phyloP scores from a whole-genome alignment of 2,888 invertebrate species.

The Pyrrhosoma nymphula region DNA sequence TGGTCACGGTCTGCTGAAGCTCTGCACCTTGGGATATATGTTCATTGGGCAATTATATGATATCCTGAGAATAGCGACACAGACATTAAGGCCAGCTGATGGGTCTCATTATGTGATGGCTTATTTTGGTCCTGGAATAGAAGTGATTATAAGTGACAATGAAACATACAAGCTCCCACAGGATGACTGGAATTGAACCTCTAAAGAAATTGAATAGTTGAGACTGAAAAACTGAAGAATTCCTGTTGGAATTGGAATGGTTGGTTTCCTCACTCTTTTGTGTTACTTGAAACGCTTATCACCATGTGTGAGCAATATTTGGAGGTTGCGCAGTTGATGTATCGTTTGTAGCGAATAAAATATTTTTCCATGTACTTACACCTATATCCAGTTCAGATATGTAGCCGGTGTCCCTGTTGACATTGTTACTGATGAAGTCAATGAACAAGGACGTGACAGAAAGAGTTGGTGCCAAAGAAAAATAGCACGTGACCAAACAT shows the following conservation, averaged over 20 bases:
- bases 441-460: no score
- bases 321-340: neutral
- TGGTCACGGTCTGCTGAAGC: constrained; percentile 95
- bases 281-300: neutral
- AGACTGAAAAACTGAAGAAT: neutral
- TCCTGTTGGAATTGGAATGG: no score
- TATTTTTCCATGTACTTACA: neutral
- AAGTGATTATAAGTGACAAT: constrained; percentile 90
- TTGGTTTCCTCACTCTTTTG: no score
- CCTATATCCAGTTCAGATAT: no score
- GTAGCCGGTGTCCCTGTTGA: no score
- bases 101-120: constrained; percentile 96
- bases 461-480: no score
- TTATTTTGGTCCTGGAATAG: constrained; percentile 93
- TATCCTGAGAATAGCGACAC: constrained; percentile 96
- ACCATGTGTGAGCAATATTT: neutral
- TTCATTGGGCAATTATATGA: constrained; percentile 97
- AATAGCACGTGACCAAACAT: no score
- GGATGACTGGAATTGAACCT: constrained; percentile 84
- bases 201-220: neutral
- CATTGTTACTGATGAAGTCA: no score
- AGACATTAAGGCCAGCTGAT: constrained; percentile 96
- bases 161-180: constrained; percentile 90
- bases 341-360: neutral
- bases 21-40: constrained; percentile 97